Evolutionary conservation across 2,797 vertebrate genomes (phyloP).

Genomic region (Enteromius fasciolatus): DNA sequence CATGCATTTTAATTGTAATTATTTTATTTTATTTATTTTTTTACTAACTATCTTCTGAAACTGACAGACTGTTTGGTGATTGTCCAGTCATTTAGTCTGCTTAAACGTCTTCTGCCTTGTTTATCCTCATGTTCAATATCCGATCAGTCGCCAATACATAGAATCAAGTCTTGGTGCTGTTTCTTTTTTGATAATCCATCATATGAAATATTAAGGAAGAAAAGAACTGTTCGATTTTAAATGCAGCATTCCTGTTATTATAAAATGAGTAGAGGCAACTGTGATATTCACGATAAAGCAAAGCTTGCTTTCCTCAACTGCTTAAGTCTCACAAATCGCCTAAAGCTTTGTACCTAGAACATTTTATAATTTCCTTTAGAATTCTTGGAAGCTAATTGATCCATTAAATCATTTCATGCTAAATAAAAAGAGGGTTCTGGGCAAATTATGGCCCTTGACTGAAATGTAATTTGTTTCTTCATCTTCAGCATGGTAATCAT

Average conservation of each 20-base stretch:
- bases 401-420: background rate
- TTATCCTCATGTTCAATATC: background rate
- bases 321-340: background rate
- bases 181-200: background rate
- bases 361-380: background rate
- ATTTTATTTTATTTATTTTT: no score
- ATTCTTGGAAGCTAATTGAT: background rate
- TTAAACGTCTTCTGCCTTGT: background rate
- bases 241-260: background rate
- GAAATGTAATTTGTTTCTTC: constrained; percentile 2
- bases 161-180: background rate
- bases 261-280: background rate
- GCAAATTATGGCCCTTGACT: background rate
- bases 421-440: background rate
- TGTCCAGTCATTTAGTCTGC: background rate
- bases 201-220: background rate
- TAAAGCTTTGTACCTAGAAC: background rate
- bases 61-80: background rate
- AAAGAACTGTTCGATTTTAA: background rate
- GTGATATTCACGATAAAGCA: background rate
- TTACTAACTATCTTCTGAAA: background rate
- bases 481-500: constrained; percentile 6
- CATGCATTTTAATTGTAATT: background rate
- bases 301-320: background rate
- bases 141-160: background rate